Evolutionary conservation across 92 coral and sea anemone genomes (phyloP), one percentile per base, ranked within the genome.

Genomic region (Siderastrea siderea): DNA sequence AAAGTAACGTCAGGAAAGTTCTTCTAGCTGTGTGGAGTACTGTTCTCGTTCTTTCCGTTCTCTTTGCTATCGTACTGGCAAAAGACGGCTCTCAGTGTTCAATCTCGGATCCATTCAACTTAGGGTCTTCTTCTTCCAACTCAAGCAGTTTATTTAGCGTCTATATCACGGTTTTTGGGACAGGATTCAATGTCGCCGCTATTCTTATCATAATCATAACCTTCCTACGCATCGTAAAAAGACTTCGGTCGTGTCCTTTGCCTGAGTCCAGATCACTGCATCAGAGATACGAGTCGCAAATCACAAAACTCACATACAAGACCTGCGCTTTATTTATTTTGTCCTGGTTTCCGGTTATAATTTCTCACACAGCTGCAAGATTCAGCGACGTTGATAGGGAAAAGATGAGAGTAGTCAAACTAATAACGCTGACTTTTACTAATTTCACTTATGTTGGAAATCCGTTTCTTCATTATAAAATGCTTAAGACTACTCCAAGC

Each of bases 241-340:
- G 53, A 16, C 80, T 76, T 58, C 52, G 80, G 9, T 76, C 80
- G 2, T 57, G 51, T n/a, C 43, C 80, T 55, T 76, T 76, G n/a
- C 80, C 80, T 44, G 67, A 76, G 2, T 76, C 80, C 1, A 15
- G 68, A 15, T 57, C 68, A 6, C 47, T 12, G 9, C 52, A 44
- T 58, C 49, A 14, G 53, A 58, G 80, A 43, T 76, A 19, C 80
- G 80, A 76, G 54, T 57, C 80, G 2, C n/a, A 58, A 13, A 76
- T 76, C 49, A 76, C 80, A 15, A 76, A 59, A 45, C 67, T 76
- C 5, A 76, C 80, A 38, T 76, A 76, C 80, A 76, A 76, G 38
- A 76, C 80, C 1, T 45, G 80, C n/a, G 53, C 38, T 13, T 58
- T 76, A 9, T 76, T 76, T 57, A 46, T 76, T 43, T 14, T 76